These are phyloP conservation scores for Andrena haemorrhoa DNA, from an alignment of 2,888 invertebrate species.

Conservation along the genomic window DNA sequence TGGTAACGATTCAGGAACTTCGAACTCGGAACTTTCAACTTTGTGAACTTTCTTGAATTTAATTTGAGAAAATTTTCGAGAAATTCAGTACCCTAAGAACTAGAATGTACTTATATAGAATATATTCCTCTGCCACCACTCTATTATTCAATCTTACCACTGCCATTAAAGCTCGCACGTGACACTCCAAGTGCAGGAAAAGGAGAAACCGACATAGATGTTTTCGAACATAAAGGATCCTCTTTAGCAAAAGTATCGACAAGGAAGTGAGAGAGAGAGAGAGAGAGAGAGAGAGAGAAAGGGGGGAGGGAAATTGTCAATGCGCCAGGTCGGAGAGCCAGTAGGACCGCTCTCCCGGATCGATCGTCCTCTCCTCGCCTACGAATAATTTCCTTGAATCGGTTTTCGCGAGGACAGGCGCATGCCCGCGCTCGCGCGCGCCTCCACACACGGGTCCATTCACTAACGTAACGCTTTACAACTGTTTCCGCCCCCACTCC, in stretches of 20 bases:
- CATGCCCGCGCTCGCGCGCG: conserved; percentile 70
- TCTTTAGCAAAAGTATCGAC: background rate
- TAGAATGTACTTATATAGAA: too few relatives aligned
- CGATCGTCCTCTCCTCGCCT: conserved; percentile 36
- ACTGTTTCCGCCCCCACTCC: conserved; percentile 83
- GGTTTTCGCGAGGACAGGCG: conserved; percentile 75
- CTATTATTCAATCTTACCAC: too few relatives aligned
- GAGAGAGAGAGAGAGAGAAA: too few relatives aligned
- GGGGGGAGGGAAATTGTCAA: background rate
- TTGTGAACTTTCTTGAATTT: background rate
- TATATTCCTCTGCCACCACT: too few relatives aligned
- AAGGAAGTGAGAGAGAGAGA: background rate
- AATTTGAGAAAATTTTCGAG: background rate
- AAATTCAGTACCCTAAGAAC: background rate
- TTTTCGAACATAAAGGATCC: background rate
- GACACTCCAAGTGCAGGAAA: background rate
- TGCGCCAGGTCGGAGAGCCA: background rate
- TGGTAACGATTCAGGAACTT: background rate
- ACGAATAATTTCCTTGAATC: conserved; percentile 73
- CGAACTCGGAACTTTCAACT: background rate
- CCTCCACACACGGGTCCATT: conserved; percentile 75
- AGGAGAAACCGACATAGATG: background rate
- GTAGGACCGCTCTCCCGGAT: conserved; percentile 20
- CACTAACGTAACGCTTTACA: conserved; percentile 82
- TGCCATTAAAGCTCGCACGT: too few relatives aligned